phyloP scores from a whole-genome alignment of 2,113 vertebrate genomes.

The Alethe castanea region DNA sequence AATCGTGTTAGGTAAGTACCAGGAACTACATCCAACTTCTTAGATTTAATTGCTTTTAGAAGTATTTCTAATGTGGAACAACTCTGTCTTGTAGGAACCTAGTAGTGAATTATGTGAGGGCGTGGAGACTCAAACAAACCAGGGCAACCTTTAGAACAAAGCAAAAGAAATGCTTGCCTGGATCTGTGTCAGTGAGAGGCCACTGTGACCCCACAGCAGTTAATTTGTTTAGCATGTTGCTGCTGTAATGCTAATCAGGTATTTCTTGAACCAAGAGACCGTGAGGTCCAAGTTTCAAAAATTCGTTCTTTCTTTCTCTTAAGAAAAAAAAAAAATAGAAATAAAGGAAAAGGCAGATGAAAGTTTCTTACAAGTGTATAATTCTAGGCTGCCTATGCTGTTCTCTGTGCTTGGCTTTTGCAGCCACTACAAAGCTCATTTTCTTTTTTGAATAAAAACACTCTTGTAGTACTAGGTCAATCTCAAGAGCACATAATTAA shows the following conservation, averaged over 20 bases:
- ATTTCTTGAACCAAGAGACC: constrained; percentile 22
- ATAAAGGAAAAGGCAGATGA: not conserved
- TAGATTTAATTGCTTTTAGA: not conserved
- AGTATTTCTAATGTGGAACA: not conserved
- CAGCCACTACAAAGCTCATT: not conserved
- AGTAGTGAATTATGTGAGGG: not conserved
- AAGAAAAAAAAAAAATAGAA: not conserved
- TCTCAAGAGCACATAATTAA: not conserved
- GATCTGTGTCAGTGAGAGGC: constrained; percentile 32
- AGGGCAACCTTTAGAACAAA: constrained; percentile 43
- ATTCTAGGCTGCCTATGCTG: not conserved
- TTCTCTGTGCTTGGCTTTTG: not conserved
- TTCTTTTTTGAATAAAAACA: not conserved
- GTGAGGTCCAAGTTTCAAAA: not conserved
- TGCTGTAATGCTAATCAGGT: constrained; percentile 39
- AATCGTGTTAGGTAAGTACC: not conserved
- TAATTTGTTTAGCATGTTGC: constrained; percentile 37
- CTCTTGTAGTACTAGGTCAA: not conserved
- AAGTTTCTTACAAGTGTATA: not conserved
- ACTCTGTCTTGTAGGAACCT: not conserved
- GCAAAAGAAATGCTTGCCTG: constrained; percentile 29
- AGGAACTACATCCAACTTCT: not conserved
- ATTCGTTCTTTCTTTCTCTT: not conserved
- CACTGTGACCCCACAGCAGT: not conserved
- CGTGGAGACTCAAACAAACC: not conserved